Base-by-base conservation (phyloP, 2,113 vertebrate genomes). In the Tupaia chinensis region DNA sequence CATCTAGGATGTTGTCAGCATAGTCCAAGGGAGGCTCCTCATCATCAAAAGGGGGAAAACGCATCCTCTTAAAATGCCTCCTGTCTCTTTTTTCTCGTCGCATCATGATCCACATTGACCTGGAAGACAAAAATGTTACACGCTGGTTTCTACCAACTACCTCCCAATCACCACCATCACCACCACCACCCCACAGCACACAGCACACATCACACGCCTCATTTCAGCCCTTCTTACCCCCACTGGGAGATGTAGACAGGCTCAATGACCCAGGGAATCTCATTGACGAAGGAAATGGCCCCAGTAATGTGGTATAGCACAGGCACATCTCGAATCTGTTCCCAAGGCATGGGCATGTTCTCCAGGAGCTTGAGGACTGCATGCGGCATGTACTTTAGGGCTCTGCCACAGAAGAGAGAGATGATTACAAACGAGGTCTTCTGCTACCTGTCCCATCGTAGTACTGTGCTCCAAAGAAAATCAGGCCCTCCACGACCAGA, bases 51-150 rank as follows among this genome's bases (percentile, higher is more conserved):
- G 99, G 99, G 1, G 99, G 99, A 86, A 99, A 99, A 0, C 99
- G 99, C 99, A 99, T 99, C 84, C 99, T 99, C 97, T 99, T 99
- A 98, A 99, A 99, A 98, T 99, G 99, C 13, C 99, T 98, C 17
- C 99, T 98, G 82, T 99, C 99, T 86, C 99, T 99, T 96, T 99
- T 99, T 98, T 99, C 99, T 95, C 99, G 98, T 91, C 99, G 99
- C 99, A 99, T 99, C 99, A 99, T 99, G 96, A 99, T 99, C 99
- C 99, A 99, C 99, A 99, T 99, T 0, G 99, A 99, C 69, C 99
- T 99, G 93, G 44, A 83, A 84, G 76, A 20, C 79, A 58, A 65
- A 10, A 74, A 6, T 0, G 0, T 89, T 29, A 69, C 2, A 29
- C 3, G 61, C 63, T 1, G 7, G 70, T 85, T 95, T 84, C 68